Percentiles rank a stretch among this genome's conserved stretches.
These are phyloP conservation scores for Eupeodes latifasciatus DNA, from an alignment of 2,888 invertebrate species.

Conservation along the genomic window DNA sequence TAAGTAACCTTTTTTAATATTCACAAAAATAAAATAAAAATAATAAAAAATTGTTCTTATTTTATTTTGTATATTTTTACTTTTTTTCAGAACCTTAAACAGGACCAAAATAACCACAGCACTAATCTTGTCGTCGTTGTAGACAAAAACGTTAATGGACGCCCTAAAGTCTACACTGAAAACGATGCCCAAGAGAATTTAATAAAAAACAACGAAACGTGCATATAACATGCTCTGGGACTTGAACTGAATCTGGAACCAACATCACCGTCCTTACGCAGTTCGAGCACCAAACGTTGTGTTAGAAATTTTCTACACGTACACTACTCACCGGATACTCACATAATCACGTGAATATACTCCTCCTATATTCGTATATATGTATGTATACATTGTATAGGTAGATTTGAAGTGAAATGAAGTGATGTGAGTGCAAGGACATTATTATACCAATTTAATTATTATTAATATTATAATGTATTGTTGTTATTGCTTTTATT, in stretches of 20 bases:
- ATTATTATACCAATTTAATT: constrained; percentile 18
- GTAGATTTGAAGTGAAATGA: not conserved
- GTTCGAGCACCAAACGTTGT: constrained; percentile 41
- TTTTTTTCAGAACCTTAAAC: constrained; percentile 58
- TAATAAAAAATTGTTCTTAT: not conserved
- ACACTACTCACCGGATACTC: constrained; percentile 65
- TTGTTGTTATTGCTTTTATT: not conserved
- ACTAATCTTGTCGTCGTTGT: constrained; percentile 82
- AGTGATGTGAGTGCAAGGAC: constrained; percentile 33
- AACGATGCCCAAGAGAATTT: constrained; percentile 79
- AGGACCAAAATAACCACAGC: constrained; percentile 78
- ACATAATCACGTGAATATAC: not conserved
- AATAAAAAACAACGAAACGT: constrained; percentile 81
- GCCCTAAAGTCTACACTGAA: constrained; percentile 80
- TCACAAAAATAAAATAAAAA: not conserved
- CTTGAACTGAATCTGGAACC: constrained; percentile 37
- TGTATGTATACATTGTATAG: no score
- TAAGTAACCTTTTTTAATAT: not conserved
- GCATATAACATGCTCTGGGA: constrained; percentile 78
- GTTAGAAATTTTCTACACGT: constrained; percentile 56
- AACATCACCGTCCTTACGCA: constrained; percentile 35
- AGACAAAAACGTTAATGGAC: constrained; percentile 80
- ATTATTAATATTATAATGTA: not conserved
- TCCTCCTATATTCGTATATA: no score
- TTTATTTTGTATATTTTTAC: not conserved